These are phyloP conservation scores for Sorex maritimensis DNA, from an alignment of 2,797 vertebrate genomes.

Conservation along the genomic window DNA sequence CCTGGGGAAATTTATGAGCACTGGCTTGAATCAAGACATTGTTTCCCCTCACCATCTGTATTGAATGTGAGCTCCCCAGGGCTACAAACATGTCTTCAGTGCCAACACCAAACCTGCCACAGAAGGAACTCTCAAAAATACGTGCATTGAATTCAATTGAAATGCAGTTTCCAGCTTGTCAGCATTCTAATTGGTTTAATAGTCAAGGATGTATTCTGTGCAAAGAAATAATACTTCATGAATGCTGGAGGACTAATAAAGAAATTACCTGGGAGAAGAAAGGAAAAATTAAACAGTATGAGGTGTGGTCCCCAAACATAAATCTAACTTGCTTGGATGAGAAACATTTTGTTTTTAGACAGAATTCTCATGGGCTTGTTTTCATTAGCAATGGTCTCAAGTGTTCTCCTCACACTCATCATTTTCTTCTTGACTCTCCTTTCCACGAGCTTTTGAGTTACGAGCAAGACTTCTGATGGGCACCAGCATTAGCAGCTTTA, in stretches of 20 bases:
- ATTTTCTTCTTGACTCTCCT: slow-evolving; percentile 51
- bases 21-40: background rate
- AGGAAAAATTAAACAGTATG: slow-evolving; percentile 60
- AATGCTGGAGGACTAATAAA: slow-evolving; percentile 68
- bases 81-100: fast-evolving
- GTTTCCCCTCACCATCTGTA: background rate
- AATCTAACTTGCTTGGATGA: slow-evolving; percentile 27
- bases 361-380: slow-evolving; percentile 38
- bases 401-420: slow-evolving; percentile 70
- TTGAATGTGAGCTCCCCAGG: background rate
- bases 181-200: background rate
- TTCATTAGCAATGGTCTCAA: slow-evolving; percentile 71
- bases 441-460: slow-evolving; percentile 75
- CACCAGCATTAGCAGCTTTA: slow-evolving; percentile 83
- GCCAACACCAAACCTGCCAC: background rate
- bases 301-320: background rate
- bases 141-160: background rate
- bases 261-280: slow-evolving; percentile 36
- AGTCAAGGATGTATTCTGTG: background rate
- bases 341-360: slow-evolving; percentile 14
- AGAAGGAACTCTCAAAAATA: background rate
- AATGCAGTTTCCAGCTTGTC: background rate
- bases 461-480: slow-evolving; percentile 71
- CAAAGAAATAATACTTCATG: slow-evolving; percentile 46
- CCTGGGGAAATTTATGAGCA: background rate